A percentile compares a stretch with the other conserved stretches of the same genome.
Conservation (phyloP, 2,113 vertebrate species). For the Ivindomyrus marchei region DNA sequence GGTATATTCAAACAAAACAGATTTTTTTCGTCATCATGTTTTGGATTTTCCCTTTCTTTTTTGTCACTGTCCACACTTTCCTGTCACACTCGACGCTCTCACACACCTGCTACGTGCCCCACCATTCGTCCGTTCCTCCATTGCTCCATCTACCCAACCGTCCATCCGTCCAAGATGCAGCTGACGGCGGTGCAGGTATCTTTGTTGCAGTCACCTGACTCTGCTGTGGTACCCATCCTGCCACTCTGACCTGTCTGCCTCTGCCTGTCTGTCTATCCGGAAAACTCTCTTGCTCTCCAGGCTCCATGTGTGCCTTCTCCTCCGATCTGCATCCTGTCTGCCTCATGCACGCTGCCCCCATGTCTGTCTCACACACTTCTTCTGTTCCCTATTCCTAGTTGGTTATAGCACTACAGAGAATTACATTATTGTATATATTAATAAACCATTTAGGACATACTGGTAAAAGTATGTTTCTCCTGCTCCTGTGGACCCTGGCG, state of each 20-base stretch:
- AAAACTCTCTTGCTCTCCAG: background rate
- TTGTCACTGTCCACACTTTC: background rate
- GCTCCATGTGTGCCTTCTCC: background rate
- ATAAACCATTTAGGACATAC: background rate
- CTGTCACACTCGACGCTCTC: background rate
- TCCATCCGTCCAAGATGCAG: conserved; percentile 5
- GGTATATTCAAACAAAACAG: background rate
- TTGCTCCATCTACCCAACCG: background rate
- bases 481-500: background rate
- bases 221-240: background rate
- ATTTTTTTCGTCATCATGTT: background rate
- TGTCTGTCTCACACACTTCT: background rate
- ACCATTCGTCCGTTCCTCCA: conserved; percentile 3
- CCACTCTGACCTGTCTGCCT: background rate
- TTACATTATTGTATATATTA: background rate
- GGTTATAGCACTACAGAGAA: background rate
- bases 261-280: background rate
- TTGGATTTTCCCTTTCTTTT: background rate
- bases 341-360: background rate
- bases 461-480: background rate
- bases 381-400: background rate
- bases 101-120: background rate
- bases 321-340: background rate
- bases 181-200: conserved; percentile 16
- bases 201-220: conserved; percentile 2